These are phyloP conservation scores for Parauchenoglanis punctatus DNA, from an alignment of 2,797 vertebrate genomes.

Conservation along the genomic window DNA sequence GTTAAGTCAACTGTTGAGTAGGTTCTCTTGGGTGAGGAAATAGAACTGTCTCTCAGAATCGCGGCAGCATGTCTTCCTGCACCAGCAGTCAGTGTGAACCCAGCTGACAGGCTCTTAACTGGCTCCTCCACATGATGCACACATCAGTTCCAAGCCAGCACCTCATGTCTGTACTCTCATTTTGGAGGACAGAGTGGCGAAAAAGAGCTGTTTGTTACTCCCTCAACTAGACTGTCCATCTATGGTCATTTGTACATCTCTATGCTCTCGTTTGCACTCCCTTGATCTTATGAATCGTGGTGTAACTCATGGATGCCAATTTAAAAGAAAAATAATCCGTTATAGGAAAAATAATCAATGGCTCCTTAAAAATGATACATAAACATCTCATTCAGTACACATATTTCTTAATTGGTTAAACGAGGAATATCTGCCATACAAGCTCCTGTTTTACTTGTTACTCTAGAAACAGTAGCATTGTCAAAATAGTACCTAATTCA, in stretches of 20 bases:
- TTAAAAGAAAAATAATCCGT: no score
- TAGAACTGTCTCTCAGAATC: conserved; percentile 72
- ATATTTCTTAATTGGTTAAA: not conserved
- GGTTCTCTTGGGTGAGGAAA: conserved; percentile 66
- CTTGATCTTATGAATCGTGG: conserved; percentile 2
- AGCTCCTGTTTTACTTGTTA: not conserved
- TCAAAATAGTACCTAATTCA: not conserved
- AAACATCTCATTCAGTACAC: not conserved
- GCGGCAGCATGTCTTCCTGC: conserved; percentile 69
- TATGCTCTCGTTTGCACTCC: conserved; percentile 43
- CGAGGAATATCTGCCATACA: not conserved
- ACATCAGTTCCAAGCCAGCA: conserved; percentile 77
- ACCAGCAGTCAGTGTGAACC: conserved; percentile 72
- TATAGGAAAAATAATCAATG: not conserved
- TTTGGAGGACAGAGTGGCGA: conserved; percentile 51
- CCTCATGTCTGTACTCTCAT: conserved; percentile 70
- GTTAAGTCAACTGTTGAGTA: conserved; percentile 71
- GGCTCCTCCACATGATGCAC: conserved; percentile 78
- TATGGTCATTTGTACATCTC: conserved; percentile 42
- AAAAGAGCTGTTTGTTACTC: conserved; percentile 57
- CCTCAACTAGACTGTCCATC: conserved; percentile 14
- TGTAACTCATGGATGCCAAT: not conserved
- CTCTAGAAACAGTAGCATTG: not conserved
- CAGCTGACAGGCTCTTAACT: conserved; percentile 75
- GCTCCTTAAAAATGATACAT: not conserved